Conservation (phyloP, 2,797 vertebrate species). For the Podargus strigoides region DNA sequence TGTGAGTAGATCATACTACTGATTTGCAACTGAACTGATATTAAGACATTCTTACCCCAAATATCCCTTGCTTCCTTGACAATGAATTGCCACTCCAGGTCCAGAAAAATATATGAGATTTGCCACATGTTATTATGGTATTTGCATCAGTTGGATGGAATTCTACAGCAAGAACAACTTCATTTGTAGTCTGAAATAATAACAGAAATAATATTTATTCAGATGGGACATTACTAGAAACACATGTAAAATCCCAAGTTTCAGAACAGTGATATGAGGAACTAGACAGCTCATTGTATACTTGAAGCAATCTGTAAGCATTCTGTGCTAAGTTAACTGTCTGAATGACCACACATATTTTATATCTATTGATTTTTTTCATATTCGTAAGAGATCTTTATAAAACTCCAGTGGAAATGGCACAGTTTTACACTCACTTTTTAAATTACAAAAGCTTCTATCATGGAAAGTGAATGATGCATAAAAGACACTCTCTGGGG, state of each 20-base stretch:
- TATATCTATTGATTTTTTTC: background rate
- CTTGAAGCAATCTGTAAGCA: background rate
- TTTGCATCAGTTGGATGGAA: constrained; percentile 94
- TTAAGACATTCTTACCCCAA: constrained; percentile 83
- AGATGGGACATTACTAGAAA: background rate
- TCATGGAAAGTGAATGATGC: background rate
- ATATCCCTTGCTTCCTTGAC: constrained; percentile 94
- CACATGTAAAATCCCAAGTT: background rate
- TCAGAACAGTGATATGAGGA: background rate
- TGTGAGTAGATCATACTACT: background rate
- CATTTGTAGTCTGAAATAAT: constrained; percentile 87
- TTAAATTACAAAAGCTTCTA: background rate
- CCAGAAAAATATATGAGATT: constrained; percentile 99
- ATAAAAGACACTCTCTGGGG: background rate
- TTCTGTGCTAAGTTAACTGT: background rate
- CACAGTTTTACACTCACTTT: background rate
- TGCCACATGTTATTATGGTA: constrained; percentile 94
- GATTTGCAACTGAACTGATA: background rate
- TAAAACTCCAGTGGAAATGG: background rate
- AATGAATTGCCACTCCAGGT: constrained; percentile 91
- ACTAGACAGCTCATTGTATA: background rate
- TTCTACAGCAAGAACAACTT: constrained; percentile 92
- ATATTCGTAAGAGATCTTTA: background rate
- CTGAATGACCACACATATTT: background rate
- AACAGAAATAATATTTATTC: constrained; percentile 4